Evolutionary conservation across 1,140 invertebrate species (phyloP).

Genomic region (Elysia chlorotica): DNA sequence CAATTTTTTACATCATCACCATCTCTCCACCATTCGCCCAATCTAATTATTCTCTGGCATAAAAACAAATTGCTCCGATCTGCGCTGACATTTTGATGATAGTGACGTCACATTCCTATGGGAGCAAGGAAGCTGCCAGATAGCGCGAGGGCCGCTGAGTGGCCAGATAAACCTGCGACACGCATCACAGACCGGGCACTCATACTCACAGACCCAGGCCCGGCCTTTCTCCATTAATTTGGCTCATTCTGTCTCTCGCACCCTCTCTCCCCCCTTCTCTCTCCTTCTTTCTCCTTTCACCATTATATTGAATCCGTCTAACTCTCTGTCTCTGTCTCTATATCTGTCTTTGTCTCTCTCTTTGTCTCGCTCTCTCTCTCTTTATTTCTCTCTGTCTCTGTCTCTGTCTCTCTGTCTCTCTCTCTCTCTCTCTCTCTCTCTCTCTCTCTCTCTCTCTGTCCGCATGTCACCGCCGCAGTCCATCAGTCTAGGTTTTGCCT

Average conservation of each 20-base stretch:
- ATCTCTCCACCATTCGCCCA: too few species aligned
- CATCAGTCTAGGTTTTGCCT: neutral
- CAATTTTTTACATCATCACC: too few species aligned
- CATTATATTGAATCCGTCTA: too few species aligned
- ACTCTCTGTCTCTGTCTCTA: neutral
- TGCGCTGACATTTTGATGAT: too few species aligned
- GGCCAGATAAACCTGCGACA: too few species aligned
- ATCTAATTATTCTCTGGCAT: too few species aligned
- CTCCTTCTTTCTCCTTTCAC: neutral
- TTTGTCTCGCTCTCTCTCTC: conserved; percentile 10
- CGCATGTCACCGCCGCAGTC: neutral
- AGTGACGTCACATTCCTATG: too few species aligned
- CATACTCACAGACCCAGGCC: too few species aligned
- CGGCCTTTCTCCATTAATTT: neutral
- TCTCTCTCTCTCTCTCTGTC: conserved; percentile 8
- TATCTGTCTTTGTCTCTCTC: conserved; percentile 2
- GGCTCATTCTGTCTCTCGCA: neutral
- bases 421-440: neutral
- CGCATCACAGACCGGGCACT: too few species aligned
- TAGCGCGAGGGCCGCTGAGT: too few species aligned
- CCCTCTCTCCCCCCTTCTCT: neutral
- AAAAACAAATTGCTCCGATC: too few species aligned
- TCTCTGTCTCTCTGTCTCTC: neutral
- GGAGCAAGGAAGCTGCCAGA: too few species aligned
- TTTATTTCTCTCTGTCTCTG: neutral